A percentile compares a stretch with the other conserved stretches of the same genome.
Conservation (phyloP, 2,888 invertebrate genomes). For the Drosophila mettleri region DNA sequence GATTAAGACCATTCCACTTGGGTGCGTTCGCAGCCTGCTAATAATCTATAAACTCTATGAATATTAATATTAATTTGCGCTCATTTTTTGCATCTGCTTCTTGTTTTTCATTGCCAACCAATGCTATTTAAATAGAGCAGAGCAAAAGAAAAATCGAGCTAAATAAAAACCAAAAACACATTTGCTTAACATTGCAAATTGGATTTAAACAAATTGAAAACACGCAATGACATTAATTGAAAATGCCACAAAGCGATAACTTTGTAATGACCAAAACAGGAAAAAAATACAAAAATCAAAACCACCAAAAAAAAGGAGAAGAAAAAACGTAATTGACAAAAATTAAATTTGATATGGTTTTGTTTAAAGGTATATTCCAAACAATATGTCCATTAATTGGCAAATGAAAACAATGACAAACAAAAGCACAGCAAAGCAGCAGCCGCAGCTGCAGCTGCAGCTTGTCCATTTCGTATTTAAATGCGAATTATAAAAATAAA, state of each 20-base stretch:
- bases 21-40: background rate
- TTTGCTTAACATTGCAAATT: constrained; percentile 37
- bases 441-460: constrained; percentile 3
- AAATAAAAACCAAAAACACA: constrained; percentile 28
- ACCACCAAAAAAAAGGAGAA: constrained; percentile 4
- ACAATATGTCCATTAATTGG: constrained; percentile 73
- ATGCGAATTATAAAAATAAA: constrained; percentile 37
- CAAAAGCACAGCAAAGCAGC: background rate
- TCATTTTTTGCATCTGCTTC: background rate
- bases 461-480: constrained; percentile 31
- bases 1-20: background rate
- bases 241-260: constrained; percentile 49
- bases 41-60: constrained; percentile 11
- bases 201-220: constrained; percentile 58
- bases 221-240: constrained; percentile 49
- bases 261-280: constrained; percentile 17
- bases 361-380: constrained; percentile 52
- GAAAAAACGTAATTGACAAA: constrained; percentile 38
- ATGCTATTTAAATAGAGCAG: constrained; percentile 18
- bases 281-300: constrained; percentile 1
- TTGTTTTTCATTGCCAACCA: background rate
- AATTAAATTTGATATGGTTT: constrained; percentile 57
- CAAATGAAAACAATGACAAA: constrained; percentile 55
- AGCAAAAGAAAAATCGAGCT: constrained; percentile 28
- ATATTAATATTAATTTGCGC: constrained; percentile 13